phyloP scores from a whole-genome alignment of 2,888 invertebrate species.

The Mythimna albipuncta region DNA sequence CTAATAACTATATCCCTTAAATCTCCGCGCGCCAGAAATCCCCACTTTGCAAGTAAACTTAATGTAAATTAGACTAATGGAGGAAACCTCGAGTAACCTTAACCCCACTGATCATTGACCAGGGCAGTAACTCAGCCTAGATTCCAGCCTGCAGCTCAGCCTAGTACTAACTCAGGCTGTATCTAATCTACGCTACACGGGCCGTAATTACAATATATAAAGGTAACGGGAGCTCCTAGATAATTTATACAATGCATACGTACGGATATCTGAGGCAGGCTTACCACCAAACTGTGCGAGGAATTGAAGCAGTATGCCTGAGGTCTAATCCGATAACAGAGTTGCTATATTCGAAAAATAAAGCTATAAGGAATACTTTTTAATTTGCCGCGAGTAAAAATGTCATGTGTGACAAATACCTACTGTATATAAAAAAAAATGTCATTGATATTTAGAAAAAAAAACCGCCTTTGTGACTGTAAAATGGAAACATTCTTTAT shows the following conservation, averaged over 20 bases:
- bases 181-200: slow-evolving; percentile 48
- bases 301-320: no score
- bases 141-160: slow-evolving; percentile 12
- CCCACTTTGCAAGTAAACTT: no score
- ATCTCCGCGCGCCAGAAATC: no score
- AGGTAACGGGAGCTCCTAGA: slow-evolving; percentile 46
- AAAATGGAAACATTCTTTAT: no score
- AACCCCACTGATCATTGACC: neutral
- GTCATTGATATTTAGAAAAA: no score
- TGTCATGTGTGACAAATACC: no score
- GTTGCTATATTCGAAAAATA: neutral
- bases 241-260: slow-evolving; percentile 25
- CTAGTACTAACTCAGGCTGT: neutral
- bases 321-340: no score
- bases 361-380: neutral
- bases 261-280: neutral
- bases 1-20: no score
- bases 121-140: neutral
- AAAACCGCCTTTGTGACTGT: no score
- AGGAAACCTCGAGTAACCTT: slow-evolving; percentile 1
- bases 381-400: no score
- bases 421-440: no score
- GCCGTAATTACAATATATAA: slow-evolving; percentile 44
- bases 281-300: neutral
- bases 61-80: slow-evolving; percentile 5